phyloP scores from a whole-genome alignment of 2,888 invertebrate genomes.

The Conistra vaccinii region DNA sequence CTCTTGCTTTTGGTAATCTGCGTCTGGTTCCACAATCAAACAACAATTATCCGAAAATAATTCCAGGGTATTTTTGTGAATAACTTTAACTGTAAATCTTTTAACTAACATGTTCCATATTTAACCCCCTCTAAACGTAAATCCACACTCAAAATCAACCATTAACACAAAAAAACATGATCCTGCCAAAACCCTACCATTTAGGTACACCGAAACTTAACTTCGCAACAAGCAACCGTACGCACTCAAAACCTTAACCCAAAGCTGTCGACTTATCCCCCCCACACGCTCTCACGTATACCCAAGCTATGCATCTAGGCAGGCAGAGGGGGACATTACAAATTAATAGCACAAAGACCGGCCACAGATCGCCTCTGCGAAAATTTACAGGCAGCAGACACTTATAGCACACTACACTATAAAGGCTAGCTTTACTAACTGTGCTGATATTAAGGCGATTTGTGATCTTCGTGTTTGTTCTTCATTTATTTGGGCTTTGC shows the following conservation, averaged over 20 bases:
- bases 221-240: conserved; percentile 36
- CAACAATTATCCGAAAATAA: neutral
- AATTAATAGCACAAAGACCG: conserved; percentile 91
- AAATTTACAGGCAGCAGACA: conserved; percentile 89
- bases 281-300: conserved; percentile 72
- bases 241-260: conserved; percentile 56
- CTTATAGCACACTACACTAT: conserved; percentile 81
- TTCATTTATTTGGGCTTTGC: conserved; percentile 36
- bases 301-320: conserved; percentile 81
- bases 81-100: neutral
- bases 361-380: conserved; percentile 88
- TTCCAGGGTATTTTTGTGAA: neutral
- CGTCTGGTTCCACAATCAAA: neutral
- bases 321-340: conserved; percentile 87
- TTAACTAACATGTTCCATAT: neutral
- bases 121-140: neutral
- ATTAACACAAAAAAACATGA: neutral
- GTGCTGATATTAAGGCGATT: conserved; percentile 71
- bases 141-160: neutral
- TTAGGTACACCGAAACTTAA: conserved; percentile 27
- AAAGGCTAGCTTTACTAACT: conserved; percentile 72
- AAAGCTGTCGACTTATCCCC: conserved; percentile 74
- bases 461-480: conserved; percentile 53
- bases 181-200: neutral
- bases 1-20: neutral